Base-by-base conservation (phyloP, 2,888 invertebrate genomes). In the Phorcus lineatus region DNA sequence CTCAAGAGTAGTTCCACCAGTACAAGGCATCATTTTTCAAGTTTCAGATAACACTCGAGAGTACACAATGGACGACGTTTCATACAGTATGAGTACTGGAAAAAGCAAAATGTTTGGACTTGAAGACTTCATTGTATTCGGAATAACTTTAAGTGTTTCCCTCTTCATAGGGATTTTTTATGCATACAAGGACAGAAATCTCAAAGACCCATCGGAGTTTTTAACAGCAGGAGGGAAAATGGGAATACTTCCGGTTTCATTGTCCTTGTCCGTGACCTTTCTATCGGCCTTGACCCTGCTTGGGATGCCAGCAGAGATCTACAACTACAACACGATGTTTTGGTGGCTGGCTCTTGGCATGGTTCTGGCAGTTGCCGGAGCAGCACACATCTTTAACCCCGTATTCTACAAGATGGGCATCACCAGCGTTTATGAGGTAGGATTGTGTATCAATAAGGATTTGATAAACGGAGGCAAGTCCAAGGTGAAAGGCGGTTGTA, bases 111-210 rank as follows among this genome's bases (percentile, higher is more conserved):
- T n/a, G 4, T 83, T 86, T 76, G 78, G 74, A 13, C 24, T 79
- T 1, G 77, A 80, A 40, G 86, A 86, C 75, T 86, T 85, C 78
- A 81, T 82, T 11, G 77, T 86, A 28, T 86, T 86, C 75, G 80
- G 76, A 52, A 31, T 80, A 24, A 83, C 84, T 0, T 80, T 86
- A 0, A 40, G 80, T 19, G 74, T 85, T 16, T 85, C 85, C 0
- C 80, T 81, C 52, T 81, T 79, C 24, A 85, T 86, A 52, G 87
- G 93, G 0, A 79, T 92, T 31, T 92, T 88, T 83, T 92, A 90
- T 86, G 93, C 95, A 91, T 94, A 95, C 88, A 94, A 94, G 52
- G 94, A 84, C 80, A 81, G 93, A 86, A 94, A 94, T 84, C 93
- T 94, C 90, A 95, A 85, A 93, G 96, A 92, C 13, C 91, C 91